Percentiles rank a stretch among this genome's conserved stretches.
These are phyloP conservation scores for Leptura quadrifasciata DNA, from an alignment of 2,888 invertebrate species.

Conservation along the genomic window DNA sequence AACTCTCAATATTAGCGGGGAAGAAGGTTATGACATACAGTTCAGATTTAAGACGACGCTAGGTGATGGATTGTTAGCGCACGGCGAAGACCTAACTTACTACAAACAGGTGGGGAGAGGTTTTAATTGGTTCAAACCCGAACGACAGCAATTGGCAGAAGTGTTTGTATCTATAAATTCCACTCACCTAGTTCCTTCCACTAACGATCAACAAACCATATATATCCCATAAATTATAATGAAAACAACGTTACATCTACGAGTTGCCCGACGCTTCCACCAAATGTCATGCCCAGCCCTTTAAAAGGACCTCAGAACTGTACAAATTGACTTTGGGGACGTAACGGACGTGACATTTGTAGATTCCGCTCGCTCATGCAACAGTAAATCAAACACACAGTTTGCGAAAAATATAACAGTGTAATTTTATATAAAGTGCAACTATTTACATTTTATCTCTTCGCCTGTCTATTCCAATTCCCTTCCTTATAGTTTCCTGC, in stretches of 20 bases:
- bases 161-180: constrained; percentile 92
- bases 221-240: constrained; percentile 90
- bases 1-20: constrained; percentile 86
- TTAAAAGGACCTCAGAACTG: too few relatives aligned
- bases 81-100: constrained; percentile 88
- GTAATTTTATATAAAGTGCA: too few relatives aligned
- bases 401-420: too few relatives aligned
- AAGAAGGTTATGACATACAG: constrained; percentile 92
- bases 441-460: too few relatives aligned
- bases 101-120: constrained; percentile 95
- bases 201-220: constrained; percentile 94
- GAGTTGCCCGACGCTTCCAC: too few relatives aligned
- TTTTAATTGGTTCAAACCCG: constrained; percentile 88
- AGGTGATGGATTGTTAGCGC: constrained; percentile 88
- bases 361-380: too few relatives aligned
- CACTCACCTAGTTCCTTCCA: constrained; percentile 90
- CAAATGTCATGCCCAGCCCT: too few relatives aligned
- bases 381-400: too few relatives aligned
- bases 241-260: constrained; percentile 86
- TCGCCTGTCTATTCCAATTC: too few relatives aligned
- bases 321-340: too few relatives aligned
- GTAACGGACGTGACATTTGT: too few relatives aligned
- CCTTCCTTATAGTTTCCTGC: too few relatives aligned
- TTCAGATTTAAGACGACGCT: constrained; percentile 94
- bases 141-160: constrained; percentile 93